A percentile compares a stretch with the other conserved stretches of the same genome.
Evolutionary conservation across 2,113 vertebrate species (phyloP).

Genomic region (Benitochromis conjunctus): DNA sequence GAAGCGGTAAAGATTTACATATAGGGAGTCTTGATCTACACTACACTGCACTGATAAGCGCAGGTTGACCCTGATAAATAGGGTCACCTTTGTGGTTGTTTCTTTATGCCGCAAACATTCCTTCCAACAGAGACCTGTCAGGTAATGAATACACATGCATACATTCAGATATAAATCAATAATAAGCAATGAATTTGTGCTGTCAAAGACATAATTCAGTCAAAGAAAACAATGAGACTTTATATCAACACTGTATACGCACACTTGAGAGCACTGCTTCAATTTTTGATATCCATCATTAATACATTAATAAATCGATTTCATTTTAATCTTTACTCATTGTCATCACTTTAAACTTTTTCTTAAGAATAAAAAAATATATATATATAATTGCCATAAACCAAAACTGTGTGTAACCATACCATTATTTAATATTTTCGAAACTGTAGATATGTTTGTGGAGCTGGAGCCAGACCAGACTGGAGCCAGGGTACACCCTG

Average conservation of each 20-base stretch:
- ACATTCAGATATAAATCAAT: not conserved
- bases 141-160: not conserved
- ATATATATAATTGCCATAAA: not conserved
- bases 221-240: not conserved
- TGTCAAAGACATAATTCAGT: not conserved
- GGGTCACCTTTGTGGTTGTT: not conserved
- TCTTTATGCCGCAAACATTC: not conserved
- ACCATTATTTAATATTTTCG: not conserved
- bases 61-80: not conserved
- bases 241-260: not conserved
- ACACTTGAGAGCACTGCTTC: not conserved
- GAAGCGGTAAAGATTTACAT: not conserved
- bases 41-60: not conserved
- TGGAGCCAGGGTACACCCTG: not conserved
- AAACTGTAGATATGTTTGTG: not conserved
- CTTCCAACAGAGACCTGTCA: not conserved
- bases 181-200: not conserved
- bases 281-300: not conserved
- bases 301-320: not conserved
- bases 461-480: not conserved
- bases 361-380: not conserved
- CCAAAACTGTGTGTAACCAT: not conserved
- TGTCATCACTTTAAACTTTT: not conserved
- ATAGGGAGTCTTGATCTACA: not conserved
- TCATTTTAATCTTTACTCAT: not conserved